Conservation (phyloP, 2,797 vertebrate genomes). For the Fistularia tabacaria region DNA sequence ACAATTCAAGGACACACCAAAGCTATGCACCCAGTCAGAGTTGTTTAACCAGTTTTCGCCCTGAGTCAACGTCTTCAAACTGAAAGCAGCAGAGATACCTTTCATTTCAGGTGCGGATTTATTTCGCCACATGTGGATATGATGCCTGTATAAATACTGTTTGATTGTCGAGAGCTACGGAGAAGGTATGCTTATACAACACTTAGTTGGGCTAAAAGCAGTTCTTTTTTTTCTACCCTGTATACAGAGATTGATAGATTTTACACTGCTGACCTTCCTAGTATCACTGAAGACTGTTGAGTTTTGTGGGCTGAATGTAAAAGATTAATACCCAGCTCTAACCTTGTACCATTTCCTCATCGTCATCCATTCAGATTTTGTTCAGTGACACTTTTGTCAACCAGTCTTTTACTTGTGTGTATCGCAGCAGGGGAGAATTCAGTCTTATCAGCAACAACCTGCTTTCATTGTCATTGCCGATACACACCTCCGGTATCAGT, state of each 20-base stretch:
- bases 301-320: neutral
- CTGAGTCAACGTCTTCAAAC: neutral
- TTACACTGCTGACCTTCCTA: neutral
- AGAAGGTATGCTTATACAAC: neutral
- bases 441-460: too few relatives aligned
- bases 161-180: neutral
- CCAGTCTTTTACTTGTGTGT: too few relatives aligned
- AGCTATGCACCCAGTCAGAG: slow-evolving; percentile 16
- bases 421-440: too few relatives aligned
- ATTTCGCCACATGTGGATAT: neutral
- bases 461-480: too few relatives aligned
- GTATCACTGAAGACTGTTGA: neutral
- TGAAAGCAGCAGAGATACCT: neutral
- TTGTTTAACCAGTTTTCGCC: slow-evolving; percentile 54
- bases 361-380: neutral
- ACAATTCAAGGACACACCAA: too few relatives aligned
- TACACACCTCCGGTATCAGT: too few relatives aligned
- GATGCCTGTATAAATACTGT: slow-evolving; percentile 2
- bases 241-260: neutral
- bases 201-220: neutral
- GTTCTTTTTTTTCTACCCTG: too few relatives aligned
- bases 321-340: neutral
- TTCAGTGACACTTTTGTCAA: too few relatives aligned
- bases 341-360: neutral
- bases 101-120: slow-evolving; percentile 5